These are phyloP conservation scores for Nibea coibor DNA, from an alignment of 2,113 vertebrate species.

Conservation along the genomic window DNA sequence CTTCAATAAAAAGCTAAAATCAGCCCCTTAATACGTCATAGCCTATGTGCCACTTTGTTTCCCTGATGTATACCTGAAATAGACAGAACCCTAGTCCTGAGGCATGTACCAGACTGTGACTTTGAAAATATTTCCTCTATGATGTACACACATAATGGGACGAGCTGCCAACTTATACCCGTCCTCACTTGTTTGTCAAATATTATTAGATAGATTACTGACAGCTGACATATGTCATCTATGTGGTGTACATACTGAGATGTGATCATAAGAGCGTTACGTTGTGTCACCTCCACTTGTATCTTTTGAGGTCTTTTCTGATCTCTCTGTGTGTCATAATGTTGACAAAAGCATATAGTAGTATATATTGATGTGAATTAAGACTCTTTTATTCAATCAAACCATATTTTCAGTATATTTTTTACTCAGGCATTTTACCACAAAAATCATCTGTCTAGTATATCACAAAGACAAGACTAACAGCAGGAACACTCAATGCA, in stretches of 20 bases:
- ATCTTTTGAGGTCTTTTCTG: not conserved
- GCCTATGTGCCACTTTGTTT: not conserved
- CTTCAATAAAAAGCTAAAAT: not conserved
- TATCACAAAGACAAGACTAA: not conserved
- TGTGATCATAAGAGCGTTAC: not conserved
- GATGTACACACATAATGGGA: not conserved
- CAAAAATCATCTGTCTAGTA: not conserved
- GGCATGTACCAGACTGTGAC: not conserved
- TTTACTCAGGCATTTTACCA: not conserved
- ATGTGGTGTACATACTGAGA: not conserved
- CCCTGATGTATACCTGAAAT: conserved; percentile 3
- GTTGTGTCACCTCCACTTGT: not conserved
- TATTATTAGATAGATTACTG: not conserved
- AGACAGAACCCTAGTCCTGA: not conserved
- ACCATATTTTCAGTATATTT: not conserved
- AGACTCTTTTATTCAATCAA: not conserved
- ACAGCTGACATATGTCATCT: not conserved
- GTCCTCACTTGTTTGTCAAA: not conserved
- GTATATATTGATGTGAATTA: not conserved
- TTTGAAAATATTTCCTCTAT: conserved; percentile 6
- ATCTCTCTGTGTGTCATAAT: not conserved
- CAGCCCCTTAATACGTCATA: not conserved
- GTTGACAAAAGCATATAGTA: not conserved
- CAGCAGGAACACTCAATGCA: not conserved
- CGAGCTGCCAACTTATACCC: not conserved